Base-by-base conservation (phyloP, 2,888 invertebrate species). In the Phymatocera aterrima region DNA sequence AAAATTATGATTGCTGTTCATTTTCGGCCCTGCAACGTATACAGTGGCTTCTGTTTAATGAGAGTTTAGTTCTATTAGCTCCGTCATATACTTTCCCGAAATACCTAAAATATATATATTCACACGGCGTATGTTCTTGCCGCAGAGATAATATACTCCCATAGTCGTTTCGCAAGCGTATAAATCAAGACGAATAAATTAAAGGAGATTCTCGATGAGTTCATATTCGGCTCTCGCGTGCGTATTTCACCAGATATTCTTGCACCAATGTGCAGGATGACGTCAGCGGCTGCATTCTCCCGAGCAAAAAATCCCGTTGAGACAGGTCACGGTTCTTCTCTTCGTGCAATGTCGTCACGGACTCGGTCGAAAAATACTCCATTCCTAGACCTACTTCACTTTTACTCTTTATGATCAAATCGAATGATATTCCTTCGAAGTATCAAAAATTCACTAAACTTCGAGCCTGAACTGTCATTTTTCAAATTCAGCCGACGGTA, bases 251-350 rank as follows among this genome's bases (percentile, higher is more conserved):
- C 48, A 72, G 72, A 72, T 61, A 43, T 64, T 72, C 51, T 72
- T 72, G 72, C 72, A 51, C 51, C 72, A 72, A 51, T 21, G 46
- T 21, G 43, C 18, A 24, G 43, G 21, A 51, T 72, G 72, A 72
- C 72, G 72, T 72, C 51, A 51, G 51, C 34, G 72, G 51, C 72
- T 51, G 72, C 72, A 72, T 72, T 72, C 51, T 34, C 48, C 18
- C 5, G 48, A 51, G 51, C 37, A 48, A 72, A 72, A 72, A 72
- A 72, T 51, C 72, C n/a, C 72, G 34, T 72, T 72, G 72, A 72
- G 72, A 48, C 51, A 72, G 72, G 72, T 72, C 72, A 72, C 51
- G 72, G 72, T 72, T 72, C 72, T 51, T 21, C 24, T 64, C 43
- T 31, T n/a, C 48, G 48, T 31, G 48, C 34, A 43, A 21, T 18